Conservation (phyloP, 2,113 vertebrate species). For the Puntigrus tetrazona region DNA sequence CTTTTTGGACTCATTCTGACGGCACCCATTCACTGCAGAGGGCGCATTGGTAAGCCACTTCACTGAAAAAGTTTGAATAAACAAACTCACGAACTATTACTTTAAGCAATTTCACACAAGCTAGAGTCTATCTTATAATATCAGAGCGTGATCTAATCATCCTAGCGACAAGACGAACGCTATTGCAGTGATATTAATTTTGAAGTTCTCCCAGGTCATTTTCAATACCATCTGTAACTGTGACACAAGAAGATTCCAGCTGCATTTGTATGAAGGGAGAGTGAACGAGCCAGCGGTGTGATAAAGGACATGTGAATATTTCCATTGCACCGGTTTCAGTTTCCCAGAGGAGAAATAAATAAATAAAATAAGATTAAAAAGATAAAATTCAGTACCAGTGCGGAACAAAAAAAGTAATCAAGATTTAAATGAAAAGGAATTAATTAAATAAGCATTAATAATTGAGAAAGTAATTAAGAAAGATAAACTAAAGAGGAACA, state of each 20-base stretch:
- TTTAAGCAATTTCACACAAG: not conserved
- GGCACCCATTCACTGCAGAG: not conserved
- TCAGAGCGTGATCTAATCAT: not conserved
- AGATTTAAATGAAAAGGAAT: not conserved
- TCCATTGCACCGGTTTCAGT: not conserved
- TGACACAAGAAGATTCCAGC: not conserved
- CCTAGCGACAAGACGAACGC: not conserved
- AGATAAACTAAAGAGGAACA: not conserved
- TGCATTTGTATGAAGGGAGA: not conserved
- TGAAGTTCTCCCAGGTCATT: not conserved
- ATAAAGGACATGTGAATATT: not conserved
- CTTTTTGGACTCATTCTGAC: not conserved
- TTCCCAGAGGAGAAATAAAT: not conserved
- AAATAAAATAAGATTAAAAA: not conserved
- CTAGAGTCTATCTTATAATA: not conserved
- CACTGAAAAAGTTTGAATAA: too few relatives aligned
- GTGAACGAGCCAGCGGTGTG: not conserved
- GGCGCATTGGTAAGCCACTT: not conserved
- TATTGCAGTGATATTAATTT: not conserved
- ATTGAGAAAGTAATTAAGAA: not conserved
- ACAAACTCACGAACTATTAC: not conserved
- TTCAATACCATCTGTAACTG: not conserved
- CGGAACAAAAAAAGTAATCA: not conserved
- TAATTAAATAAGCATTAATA: not conserved
- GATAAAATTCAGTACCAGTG: not conserved